Base-by-base conservation (phyloP, 1,140 invertebrate species). In the Pseudobourletiella spinata region DNA sequence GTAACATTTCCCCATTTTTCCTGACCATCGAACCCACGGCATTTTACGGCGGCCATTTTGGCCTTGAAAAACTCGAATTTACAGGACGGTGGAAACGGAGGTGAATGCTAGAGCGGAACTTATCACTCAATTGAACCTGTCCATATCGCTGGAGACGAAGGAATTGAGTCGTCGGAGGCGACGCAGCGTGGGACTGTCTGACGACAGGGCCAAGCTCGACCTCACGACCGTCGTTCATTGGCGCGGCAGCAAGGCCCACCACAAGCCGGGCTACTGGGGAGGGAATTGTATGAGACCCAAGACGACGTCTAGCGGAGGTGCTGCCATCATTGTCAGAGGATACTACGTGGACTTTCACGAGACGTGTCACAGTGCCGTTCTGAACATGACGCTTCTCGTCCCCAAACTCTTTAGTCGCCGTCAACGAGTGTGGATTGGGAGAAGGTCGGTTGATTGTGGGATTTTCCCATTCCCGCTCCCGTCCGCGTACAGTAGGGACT, bases 341-440 rank as follows among this genome's bases (percentile, higher is more conserved):
- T 52, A 52, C 25, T 52, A 52, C 50, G 29, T 14, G 6, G 15
- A 25, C 14, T 52, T 52, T 26, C 50, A 52, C 22, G 50, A 52
- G 24, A 3, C 11, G 14, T 52, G 50, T 26, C 29, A 14, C 50
- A 52, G 50, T 22, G 6, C 3, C 3, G 8, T 14, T 25, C 18
- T 52, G 4, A 26, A 26, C 6, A 25, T 22, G 50, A 52, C 14
- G 15, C 20, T 52, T 8, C 6, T 52, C 8, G 50, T 52, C 3
- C 50, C 50, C 3, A 52, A 52, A 52, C 29, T 52, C 14, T 52
- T 22, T 25, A 26, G 18, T 18, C 3, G 20, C 22, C 3, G 20
- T 4, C 11, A 52, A 26, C 8, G 24, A 25, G 6, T 15, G 8
- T 52, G 50, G 50, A 11, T 6, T 22, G 50, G 50, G 6, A 4